Conservation (phyloP, 2,797 vertebrate species). For the Stomatorhinus walkeri region DNA sequence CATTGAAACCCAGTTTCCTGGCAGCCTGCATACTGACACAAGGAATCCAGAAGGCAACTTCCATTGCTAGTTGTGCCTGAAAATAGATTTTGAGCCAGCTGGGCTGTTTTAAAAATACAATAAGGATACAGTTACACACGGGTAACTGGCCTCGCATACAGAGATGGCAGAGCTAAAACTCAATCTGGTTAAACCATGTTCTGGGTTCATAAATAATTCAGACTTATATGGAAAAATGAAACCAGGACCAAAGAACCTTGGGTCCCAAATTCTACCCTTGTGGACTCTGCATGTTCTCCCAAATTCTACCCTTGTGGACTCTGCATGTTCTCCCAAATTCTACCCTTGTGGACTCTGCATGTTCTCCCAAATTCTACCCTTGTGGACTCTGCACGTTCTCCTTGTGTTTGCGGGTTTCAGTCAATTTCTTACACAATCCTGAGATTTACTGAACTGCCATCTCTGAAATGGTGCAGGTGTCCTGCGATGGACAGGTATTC, state of each 20-base stretch:
- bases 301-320: too few species aligned
- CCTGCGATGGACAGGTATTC: not conserved
- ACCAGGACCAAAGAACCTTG: not conserved
- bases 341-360: too few species aligned
- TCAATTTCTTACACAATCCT: not conserved
- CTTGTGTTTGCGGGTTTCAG: not conserved
- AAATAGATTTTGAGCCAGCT: constrained; percentile 27
- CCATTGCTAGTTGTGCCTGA: constrained; percentile 12
- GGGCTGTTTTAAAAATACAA: constrained; percentile 35
- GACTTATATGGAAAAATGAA: not conserved
- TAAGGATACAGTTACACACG: constrained; percentile 34
- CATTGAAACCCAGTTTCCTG: not conserved
- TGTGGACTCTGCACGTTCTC: not conserved
- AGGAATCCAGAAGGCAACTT: constrained; percentile 2
- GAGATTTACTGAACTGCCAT: not conserved
- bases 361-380: not conserved
- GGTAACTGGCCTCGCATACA: not conserved
- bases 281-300: not conserved
- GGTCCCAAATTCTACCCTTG: not conserved
- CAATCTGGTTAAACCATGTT: not conserved
- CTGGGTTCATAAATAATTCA: not conserved
- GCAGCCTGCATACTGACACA: not conserved
- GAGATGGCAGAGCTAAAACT: not conserved
- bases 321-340: too few species aligned
- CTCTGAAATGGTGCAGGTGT: not conserved